Conservation (phyloP, 2,113 vertebrate species). For the Alaudala cheleensis region DNA sequence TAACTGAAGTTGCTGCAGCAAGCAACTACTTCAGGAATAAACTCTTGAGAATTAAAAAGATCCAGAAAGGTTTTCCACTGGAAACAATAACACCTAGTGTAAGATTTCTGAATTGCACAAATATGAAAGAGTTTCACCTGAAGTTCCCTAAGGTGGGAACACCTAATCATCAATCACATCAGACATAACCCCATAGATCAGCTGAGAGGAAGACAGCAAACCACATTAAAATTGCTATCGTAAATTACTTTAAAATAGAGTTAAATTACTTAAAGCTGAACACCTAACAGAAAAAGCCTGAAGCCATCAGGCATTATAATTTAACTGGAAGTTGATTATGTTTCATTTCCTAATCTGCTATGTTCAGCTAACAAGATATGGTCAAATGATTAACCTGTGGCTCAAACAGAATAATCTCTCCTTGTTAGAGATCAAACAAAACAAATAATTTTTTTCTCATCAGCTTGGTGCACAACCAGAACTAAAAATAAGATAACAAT, state of each 20-base stretch:
- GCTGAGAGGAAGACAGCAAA: not conserved
- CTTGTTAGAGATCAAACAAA: not conserved
- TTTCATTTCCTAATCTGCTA: not conserved
- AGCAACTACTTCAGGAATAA: not conserved
- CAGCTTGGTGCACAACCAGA: not conserved
- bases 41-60: not conserved
- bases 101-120: not conserved
- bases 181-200: not conserved
- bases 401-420: not conserved
- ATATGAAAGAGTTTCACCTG: not conserved
- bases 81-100: not conserved
- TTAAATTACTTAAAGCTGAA: not conserved
- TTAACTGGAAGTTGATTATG: not conserved
- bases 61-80: not conserved
- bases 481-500: not conserved
- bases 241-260: not conserved
- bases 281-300: not conserved
- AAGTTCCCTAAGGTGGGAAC: not conserved
- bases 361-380: not conserved
- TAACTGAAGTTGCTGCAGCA: not conserved
- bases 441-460: not conserved
- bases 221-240: rapidly evolving
- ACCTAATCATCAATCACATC: not conserved
- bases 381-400: not conserved
- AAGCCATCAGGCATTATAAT: not conserved